Percentiles rank a stretch among this genome's conserved stretches.
These are phyloP conservation scores for Palythoa caribaeorum DNA, from an alignment of 92 coral and sea anemone genomes.

Conservation along the genomic window DNA sequence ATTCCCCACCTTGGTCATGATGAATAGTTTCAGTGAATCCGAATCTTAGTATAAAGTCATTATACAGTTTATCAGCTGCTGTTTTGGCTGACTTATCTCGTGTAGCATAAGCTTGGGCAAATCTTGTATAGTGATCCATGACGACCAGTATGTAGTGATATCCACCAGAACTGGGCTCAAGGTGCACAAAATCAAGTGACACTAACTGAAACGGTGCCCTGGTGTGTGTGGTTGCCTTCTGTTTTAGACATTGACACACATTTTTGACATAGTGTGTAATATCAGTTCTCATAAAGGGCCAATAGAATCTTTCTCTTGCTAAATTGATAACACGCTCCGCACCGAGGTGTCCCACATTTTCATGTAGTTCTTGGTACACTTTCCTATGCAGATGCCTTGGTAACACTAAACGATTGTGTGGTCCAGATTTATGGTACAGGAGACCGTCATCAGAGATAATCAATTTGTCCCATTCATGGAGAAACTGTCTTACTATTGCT, in stretches of 20 bases:
- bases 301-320: conserved; percentile 69
- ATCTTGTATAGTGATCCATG: no score
- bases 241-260: conserved; percentile 67
- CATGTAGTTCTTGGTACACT: conserved; percentile 62
- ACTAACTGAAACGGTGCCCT: no score
- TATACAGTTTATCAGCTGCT: no score
- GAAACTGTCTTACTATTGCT: conserved; percentile 46
- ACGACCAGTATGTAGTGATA: no score
- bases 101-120: no score
- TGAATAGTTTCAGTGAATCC: no score
- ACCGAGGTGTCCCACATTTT: conserved; percentile 67
- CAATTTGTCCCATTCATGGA: conserved; percentile 59
- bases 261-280: conserved; percentile 65
- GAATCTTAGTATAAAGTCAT: no score
- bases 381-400: conserved; percentile 42
- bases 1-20: no score
- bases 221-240: conserved; percentile 40
- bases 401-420: conserved; percentile 44
- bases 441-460: conserved; percentile 39
- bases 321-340: conserved; percentile 49
- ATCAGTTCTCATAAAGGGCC: conserved; percentile 66
- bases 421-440: conserved; percentile 18
- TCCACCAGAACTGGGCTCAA: no score
- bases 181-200: no score
- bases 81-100: no score